A percentile compares a stretch with the other conserved stretches of the same genome.
phyloP scores from a whole-genome alignment of 2,888 invertebrate species.

The Augiades crinisus region DNA sequence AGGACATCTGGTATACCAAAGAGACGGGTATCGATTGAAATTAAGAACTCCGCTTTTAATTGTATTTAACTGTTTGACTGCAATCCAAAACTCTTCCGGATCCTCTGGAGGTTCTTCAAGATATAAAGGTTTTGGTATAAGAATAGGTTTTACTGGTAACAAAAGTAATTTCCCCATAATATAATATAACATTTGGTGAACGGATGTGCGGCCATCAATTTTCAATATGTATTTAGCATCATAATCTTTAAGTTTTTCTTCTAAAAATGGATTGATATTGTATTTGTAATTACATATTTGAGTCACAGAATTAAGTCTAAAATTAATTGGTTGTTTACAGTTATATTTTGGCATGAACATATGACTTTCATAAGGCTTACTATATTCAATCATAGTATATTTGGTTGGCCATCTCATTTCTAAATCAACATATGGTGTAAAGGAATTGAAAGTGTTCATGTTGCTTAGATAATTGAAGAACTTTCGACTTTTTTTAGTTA shows the following conservation, averaged over 20 bases:
- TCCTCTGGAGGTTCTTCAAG: constrained; percentile 60
- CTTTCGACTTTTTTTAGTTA: constrained; percentile 57
- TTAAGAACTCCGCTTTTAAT: constrained; percentile 47
- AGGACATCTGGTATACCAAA: constrained; percentile 83
- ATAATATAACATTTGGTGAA: constrained; percentile 71
- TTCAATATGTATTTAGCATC: constrained; percentile 79
- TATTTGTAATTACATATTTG: constrained; percentile 77
- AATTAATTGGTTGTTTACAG: constrained; percentile 71
- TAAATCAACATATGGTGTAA: constrained; percentile 36
- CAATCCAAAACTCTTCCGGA: constrained; percentile 65
- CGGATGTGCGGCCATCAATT: constrained; percentile 78
- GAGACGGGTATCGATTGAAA: constrained; percentile 68
- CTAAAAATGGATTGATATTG: constrained; percentile 64
- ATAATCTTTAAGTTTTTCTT: constrained; percentile 73
- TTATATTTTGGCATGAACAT: constrained; percentile 64
- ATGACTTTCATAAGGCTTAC: constrained; percentile 43
- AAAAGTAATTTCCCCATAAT: constrained; percentile 62
- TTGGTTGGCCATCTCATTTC: constrained; percentile 59
- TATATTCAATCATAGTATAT: constrained; percentile 46
- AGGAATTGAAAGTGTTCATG: constrained; percentile 40
- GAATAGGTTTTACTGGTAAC: constrained; percentile 51
- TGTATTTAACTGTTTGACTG: constrained; percentile 48
- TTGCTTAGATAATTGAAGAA: constrained; percentile 53
- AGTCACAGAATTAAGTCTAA: constrained; percentile 56
- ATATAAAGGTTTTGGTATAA: constrained; percentile 64